Evolutionary conservation across 2,113 vertebrate species (phyloP).

Genomic region (Corythoichthys haematopterus): DNA sequence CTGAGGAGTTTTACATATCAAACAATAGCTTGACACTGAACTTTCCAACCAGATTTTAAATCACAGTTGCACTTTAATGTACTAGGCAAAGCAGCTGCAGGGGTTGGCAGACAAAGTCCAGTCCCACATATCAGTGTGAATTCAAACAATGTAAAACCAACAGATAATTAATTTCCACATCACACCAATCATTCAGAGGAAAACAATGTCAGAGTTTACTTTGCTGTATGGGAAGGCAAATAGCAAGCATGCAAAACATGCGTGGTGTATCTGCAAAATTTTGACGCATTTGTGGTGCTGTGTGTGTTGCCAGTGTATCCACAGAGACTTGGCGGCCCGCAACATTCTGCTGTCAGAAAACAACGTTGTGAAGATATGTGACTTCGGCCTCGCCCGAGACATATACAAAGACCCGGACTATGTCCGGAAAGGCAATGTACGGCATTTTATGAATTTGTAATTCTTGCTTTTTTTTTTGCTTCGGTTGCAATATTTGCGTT

Average conservation of each 20-base stretch:
- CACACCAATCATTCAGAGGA: background rate
- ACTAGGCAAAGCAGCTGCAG: background rate
- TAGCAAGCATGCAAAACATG: background rate
- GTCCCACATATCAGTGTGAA: conserved; percentile 5
- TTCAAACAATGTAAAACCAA: conserved; percentile 5
- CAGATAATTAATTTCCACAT: conserved; percentile 3
- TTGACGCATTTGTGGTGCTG: conserved; percentile 26
- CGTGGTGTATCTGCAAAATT: background rate
- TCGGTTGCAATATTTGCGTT: conserved; percentile 1
- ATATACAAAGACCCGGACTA: conserved; percentile 99
- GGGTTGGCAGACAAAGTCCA: conserved; percentile 20
- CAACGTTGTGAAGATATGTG: conserved; percentile 98
- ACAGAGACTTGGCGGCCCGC: conserved; percentile 94
- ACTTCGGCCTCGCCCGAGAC: conserved; percentile 94
- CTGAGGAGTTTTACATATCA: background rate
- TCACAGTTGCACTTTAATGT: background rate
- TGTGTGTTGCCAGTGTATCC: conserved; percentile 80
- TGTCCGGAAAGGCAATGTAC: conserved; percentile 95
- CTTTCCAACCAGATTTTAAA: background rate
- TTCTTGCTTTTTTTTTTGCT: conserved; percentile 1
- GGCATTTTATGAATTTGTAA: conserved; percentile 36
- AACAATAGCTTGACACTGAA: background rate
- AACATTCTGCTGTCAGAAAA: conserved; percentile 96
- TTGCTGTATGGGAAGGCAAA: background rate
- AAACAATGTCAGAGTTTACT: background rate